Percentiles rank a stretch among this genome's conserved stretches.
Evolutionary conservation across 1,140 invertebrate species (phyloP).

Genomic region (Physella acuta): DNA sequence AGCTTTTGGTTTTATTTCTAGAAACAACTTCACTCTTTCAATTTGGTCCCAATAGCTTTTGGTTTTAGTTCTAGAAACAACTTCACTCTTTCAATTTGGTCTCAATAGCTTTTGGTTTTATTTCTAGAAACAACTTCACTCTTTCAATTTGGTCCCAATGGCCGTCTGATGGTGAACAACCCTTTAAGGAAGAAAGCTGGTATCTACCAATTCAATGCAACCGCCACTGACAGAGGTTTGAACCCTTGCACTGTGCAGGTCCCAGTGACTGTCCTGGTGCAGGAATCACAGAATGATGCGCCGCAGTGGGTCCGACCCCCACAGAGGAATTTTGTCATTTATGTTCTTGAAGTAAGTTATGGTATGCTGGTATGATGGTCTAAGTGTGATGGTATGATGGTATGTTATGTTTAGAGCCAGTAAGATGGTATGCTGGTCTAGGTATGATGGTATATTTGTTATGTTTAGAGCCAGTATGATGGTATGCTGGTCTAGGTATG

Average conservation of each 20-base stretch:
- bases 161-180: constrained; percentile 34
- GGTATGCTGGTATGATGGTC: neutral
- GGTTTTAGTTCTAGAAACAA: neutral
- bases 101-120: neutral
- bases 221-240: constrained; percentile 34
- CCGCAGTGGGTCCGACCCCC: constrained; percentile 70
- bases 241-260: constrained; percentile 29
- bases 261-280: constrained; percentile 36
- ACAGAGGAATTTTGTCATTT: constrained; percentile 58
- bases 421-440: no score
- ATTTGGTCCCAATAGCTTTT: neutral
- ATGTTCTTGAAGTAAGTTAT: constrained; percentile 52
- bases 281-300: constrained; percentile 80
- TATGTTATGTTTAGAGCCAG: no score
- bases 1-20: no score
- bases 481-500: no score
- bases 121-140: neutral
- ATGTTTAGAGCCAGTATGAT: no score
- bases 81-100: constrained; percentile 1
- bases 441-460: no score
- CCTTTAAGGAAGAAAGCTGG: constrained; percentile 46
- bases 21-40: no score
- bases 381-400: no score
- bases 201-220: constrained; percentile 41
- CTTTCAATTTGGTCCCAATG: neutral